Evolutionary conservation across 2,888 invertebrate species (phyloP).

Genomic region (Epinotia demarniana): DNA sequence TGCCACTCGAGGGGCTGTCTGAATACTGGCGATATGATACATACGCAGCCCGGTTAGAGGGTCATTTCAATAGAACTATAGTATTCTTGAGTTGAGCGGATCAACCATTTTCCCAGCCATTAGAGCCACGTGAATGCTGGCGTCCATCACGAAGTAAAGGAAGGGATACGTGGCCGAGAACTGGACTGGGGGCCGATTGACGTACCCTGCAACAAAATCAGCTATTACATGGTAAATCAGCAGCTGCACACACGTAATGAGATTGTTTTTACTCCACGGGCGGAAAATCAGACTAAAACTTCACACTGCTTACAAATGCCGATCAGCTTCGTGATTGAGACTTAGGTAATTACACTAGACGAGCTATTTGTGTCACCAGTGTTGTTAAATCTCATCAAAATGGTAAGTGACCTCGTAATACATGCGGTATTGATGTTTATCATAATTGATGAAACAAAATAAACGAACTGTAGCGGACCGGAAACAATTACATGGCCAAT

Average conservation of each 20-base stretch:
- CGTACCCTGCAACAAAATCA: constrained; percentile 68
- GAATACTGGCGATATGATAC: too few species aligned
- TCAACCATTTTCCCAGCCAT: constrained; percentile 94
- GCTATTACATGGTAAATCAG: too few species aligned
- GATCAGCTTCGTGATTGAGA: too few species aligned
- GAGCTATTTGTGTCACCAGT: constrained; percentile 1
- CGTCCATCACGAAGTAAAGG: constrained; percentile 93
- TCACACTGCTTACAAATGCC: neutral
- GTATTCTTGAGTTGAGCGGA: constrained; percentile 92
- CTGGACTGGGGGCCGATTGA: constrained; percentile 85
- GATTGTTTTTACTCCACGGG: neutral
- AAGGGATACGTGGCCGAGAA: constrained; percentile 93
- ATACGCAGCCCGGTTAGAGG: neutral
- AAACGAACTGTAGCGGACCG: constrained; percentile 32
- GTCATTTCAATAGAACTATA: constrained; percentile 70
- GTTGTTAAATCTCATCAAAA: constrained; percentile 9
- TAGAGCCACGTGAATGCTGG: constrained; percentile 90
- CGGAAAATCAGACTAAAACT: neutral
- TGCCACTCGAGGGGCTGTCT: neutral
- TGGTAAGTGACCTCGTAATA: constrained; percentile 21
- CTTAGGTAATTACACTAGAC: neutral
- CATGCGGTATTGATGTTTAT: constrained; percentile 23
- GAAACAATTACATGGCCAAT: constrained; percentile 34
- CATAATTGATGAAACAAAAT: constrained; percentile 38
- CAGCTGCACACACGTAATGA: too few species aligned